Percentiles rank a stretch among this genome's conserved stretches.
Evolutionary conservation across 2,888 invertebrate species (phyloP).

Genomic region (Embidobia sp.): DNA sequence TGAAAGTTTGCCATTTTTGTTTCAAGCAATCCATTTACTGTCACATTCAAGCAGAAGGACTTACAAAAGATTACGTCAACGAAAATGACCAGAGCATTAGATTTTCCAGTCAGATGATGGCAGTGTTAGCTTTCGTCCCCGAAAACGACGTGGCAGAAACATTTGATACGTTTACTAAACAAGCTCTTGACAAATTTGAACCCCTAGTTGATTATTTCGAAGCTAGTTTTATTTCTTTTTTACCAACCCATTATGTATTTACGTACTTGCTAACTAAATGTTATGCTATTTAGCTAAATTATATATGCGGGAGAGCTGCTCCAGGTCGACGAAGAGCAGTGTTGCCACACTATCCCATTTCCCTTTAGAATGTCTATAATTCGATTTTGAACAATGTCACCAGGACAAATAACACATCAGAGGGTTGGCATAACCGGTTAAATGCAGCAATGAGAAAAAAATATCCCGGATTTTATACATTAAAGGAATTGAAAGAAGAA

Average conservation of each 20-base stretch:
- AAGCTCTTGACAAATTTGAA: conserved; percentile 13
- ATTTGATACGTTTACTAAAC: conserved; percentile 22
- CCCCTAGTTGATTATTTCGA: conserved; percentile 29
- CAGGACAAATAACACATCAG: conserved; percentile 1
- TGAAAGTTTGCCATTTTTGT: too few species aligned
- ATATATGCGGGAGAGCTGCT: conserved; percentile 19
- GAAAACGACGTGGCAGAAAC: too few species aligned
- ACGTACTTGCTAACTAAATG: too few species aligned
- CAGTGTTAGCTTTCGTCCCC: too few species aligned
- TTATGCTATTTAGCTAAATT: too few species aligned
- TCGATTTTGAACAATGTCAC: conserved; percentile 6
- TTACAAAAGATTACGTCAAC: too few species aligned
- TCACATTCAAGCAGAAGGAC: too few species aligned
- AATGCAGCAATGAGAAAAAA: not conserved
- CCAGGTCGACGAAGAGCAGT: conserved; percentile 26
- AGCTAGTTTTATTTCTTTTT: too few species aligned
- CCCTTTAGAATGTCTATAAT: conserved; percentile 6
- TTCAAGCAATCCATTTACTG: too few species aligned
- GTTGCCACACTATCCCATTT: conserved; percentile 7
- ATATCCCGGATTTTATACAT: conserved; percentile 9
- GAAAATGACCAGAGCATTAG: too few species aligned
- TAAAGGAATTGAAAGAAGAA: conserved; percentile 5
- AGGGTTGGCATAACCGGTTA: conserved; percentile 18
- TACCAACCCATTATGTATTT: too few species aligned
- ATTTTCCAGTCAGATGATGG: too few species aligned